Base-by-base conservation (phyloP, 2,888 invertebrate species). In the Lepidocyrtoides sp. region DNA sequence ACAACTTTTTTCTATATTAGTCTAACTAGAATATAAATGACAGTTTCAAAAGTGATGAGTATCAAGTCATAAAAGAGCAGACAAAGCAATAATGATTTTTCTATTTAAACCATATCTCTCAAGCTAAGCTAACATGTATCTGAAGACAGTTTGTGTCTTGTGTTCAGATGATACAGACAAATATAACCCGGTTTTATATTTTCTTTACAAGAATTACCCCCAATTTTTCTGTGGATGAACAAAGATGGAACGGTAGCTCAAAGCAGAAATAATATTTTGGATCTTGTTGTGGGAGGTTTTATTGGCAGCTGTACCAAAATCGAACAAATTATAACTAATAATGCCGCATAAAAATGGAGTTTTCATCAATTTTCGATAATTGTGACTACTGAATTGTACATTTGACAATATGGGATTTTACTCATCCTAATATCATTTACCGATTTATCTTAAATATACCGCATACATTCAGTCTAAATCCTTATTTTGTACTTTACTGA, bases 401-500 rank as follows among this genome's bases (percentile, higher is more conserved):
- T 10, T 63, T 63, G 60, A 63, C 60, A 63, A 60, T 60, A 63
- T n/a, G 29, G 10, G 17, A 29, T 63, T 29, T 29, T 60, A 29
- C 29, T 63, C 12, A 29, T 63, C 26, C 29, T 63, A 63, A 29
- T 29, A 63, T 63, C 29, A 63, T 63, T 63, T 63, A 63, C 29
- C 60, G 10, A 63, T 63, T 29, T 63, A 63, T 63, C 60, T 29
- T 29, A 29, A 63, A 26, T 63, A 26, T 63, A 26, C 60, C 26
- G 12, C 60, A 63, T 63, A 29, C 29, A 10, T 29, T 14, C 0
- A 29, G 23, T 5, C 20, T 8, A 0, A 7, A 10, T 29, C 14
- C 29, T 0, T 29, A 4, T n/a, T 51, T 51, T 17, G 51, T 44
- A 14, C 44, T 44, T 5, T 8, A 44, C 44, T 5, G 44, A 44